A percentile compares a stretch with the other conserved stretches of the same genome.
Evolutionary conservation across 1,140 invertebrate genomes (phyloP).

Genomic region (Leguminivora glycinivorella): DNA sequence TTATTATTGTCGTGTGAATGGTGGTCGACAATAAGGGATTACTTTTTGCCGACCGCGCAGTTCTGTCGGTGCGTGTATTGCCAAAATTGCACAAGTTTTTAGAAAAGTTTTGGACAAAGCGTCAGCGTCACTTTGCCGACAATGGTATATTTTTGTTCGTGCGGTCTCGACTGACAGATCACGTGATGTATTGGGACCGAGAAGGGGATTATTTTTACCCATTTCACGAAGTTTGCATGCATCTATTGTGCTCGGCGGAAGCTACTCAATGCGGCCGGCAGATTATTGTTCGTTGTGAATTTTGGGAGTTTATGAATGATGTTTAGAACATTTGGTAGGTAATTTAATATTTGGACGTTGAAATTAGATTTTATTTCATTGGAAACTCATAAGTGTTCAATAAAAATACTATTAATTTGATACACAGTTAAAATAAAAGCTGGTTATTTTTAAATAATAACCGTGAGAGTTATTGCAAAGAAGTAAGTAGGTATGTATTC

Average conservation of each 20-base stretch:
- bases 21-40: slow-evolving; percentile 45
- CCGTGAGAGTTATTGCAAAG: too few relatives aligned
- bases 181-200: slow-evolving; percentile 74
- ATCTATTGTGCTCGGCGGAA: slow-evolving; percentile 73
- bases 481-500: too few relatives aligned
- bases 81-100: slow-evolving; percentile 74
- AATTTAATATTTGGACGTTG: slow-evolving; percentile 50
- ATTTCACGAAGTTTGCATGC: slow-evolving; percentile 77
- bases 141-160: slow-evolving; percentile 77
- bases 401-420: neutral
- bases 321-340: slow-evolving; percentile 42
- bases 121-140: slow-evolving; percentile 49
- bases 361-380: neutral
- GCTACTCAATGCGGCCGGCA: slow-evolving; percentile 68
- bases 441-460: too few relatives aligned
- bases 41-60: slow-evolving; percentile 20
- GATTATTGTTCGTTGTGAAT: slow-evolving; percentile 57
- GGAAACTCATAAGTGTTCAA: neutral
- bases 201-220: slow-evolving; percentile 76
- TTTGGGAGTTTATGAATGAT: slow-evolving; percentile 54
- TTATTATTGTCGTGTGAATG: slow-evolving; percentile 36
- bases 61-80: slow-evolving; percentile 59
- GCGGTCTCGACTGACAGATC: slow-evolving; percentile 75
- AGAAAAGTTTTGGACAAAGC: slow-evolving; percentile 69
- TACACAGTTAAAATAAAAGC: too few relatives aligned